Evolutionary conservation across 2,797 vertebrate species (phyloP), one percentile per base, ranked within the genome.

Genomic region (Mormyrus hasselquistii): DNA sequence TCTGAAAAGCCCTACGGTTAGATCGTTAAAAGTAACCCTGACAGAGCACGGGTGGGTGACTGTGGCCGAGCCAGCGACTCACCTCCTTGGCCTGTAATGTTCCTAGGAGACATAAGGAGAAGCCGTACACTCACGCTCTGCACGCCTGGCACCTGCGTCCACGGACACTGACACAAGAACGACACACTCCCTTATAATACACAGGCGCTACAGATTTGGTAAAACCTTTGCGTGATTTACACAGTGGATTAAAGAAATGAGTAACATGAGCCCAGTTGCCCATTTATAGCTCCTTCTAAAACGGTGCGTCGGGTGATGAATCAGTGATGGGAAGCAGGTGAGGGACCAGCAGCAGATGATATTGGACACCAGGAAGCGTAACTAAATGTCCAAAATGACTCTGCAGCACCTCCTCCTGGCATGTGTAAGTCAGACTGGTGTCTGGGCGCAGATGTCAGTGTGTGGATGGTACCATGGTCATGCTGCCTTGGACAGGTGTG

Each of bases 231-330:
- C 49, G 59, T 89, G 34, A 62, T 89, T 49, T 90, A 59, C 87
- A 85, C 87, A 44, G 53, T 55, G 87, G 59, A 89, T 91, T 89
- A 89, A 25, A 55, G 86, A 90, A 85, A 91, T 87, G 19, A 88
- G 84, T 73, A 62, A 86, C 89, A 88, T 87, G 89, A 41, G 12
- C 82, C 59, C 29, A 55, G 38, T 50, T 88, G 79, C 49, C 22
- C 47, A 14, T 62, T 65, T 12, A 50, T 10, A 44, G 50, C 59
- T 55, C 76, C 19, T 44, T 88, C 86, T 65, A 87, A 49, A 88
- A 65, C 76, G 41, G 41, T 50, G 82, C 87, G 83, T 90, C 89
- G 2, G 29, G 14, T 8, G 12, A 34, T 41, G 69, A 41, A 38
- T 76, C 38, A 41, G 69, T 41, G 34, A 16, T 41, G 69, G 69